Base-by-base conservation (phyloP, 2,888 invertebrate genomes). In the Trichogramma dendrolimi region DNA sequence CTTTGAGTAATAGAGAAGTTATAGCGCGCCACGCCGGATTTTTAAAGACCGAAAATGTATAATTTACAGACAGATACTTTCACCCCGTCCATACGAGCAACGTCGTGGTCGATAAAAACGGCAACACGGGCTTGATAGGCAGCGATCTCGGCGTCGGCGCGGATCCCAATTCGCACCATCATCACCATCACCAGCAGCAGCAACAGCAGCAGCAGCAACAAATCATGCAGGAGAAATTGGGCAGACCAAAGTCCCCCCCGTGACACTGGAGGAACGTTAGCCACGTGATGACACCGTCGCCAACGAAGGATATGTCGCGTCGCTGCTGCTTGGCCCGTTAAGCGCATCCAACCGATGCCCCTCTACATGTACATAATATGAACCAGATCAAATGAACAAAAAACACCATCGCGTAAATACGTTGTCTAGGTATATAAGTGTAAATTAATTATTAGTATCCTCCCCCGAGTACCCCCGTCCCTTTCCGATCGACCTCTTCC, bases 21-120 rank as follows among this genome's bases (percentile, higher is more conserved):
- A 49, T 39, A 27, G 42, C 53, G 4, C 11, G 48, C 5, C 6
- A 2, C 4, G 48, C n/a, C 48, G 48, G 14, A 6, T 11, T 11
- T 11, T 48, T 48, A 14, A 48, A 48, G 6, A 7, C 38, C 10
- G 38, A 55, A 5, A n/a, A 7, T 10, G 10, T 53, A 40, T 10
- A 27, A 10, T 56, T 66, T 64, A 14, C 62, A 66, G 83, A 83
- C 74, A 81, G 84, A 70, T 84, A 83, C 75, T 84, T 83, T 75
- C 83, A 81, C 73, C 81, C 83, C 64, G 83, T 83, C 67, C 83
- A 84, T 75, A 79, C 81, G 75, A 82, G 78, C 75, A 82, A 80
- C 69, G 80, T 81, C 64, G 78, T 83, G 71, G 77, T 83, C 71
- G 83, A 83, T 68, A 80, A 80, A 64, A 77, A 75, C 72, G 78